Conservation (phyloP, 2,797 vertebrate species). For the Typhlichthys subterraneus region DNA sequence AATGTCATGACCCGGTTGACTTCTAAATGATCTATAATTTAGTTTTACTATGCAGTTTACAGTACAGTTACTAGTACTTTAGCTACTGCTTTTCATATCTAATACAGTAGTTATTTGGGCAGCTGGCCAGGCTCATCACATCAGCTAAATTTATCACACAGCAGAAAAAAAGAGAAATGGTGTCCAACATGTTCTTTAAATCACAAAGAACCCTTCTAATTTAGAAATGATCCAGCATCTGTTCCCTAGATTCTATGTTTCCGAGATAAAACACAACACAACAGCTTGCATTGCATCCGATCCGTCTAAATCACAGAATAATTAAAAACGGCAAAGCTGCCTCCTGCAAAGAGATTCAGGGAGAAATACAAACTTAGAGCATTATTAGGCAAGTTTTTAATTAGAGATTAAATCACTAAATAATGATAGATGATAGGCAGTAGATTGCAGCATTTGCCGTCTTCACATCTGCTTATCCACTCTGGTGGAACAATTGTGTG, state of each 20-base stretch:
- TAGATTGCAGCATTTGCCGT: slow-evolving; percentile 41
- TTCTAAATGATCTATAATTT: too few species aligned
- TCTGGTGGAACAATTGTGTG: not conserved
- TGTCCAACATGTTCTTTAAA: not conserved
- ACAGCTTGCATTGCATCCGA: slow-evolving; percentile 13
- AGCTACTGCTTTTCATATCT: too few species aligned
- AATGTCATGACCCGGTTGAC: too few species aligned
- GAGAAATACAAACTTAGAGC: slow-evolving; percentile 9
- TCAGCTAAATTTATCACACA: not conserved
- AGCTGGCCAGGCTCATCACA: not conserved
- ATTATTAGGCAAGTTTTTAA: slow-evolving; percentile 36
- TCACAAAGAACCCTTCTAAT: not conserved
- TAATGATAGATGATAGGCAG: slow-evolving; percentile 30
- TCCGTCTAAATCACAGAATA: slow-evolving; percentile 35
- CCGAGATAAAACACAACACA: slow-evolving; percentile 4
- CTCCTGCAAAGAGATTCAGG: slow-evolving; percentile 22
- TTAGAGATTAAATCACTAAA: slow-evolving; percentile 58
- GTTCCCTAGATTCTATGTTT: slow-evolving; percentile 5
- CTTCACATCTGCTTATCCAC: slow-evolving; percentile 33
- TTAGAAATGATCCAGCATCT: slow-evolving; percentile 8
- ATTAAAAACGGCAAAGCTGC: slow-evolving; percentile 39
- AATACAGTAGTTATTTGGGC: too few species aligned
- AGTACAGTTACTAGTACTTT: too few species aligned
- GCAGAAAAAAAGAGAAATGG: too few species aligned
- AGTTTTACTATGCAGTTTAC: too few species aligned